Evolutionary conservation across 2,113 vertebrate species (phyloP).

Genomic region (Motacilla alba): DNA sequence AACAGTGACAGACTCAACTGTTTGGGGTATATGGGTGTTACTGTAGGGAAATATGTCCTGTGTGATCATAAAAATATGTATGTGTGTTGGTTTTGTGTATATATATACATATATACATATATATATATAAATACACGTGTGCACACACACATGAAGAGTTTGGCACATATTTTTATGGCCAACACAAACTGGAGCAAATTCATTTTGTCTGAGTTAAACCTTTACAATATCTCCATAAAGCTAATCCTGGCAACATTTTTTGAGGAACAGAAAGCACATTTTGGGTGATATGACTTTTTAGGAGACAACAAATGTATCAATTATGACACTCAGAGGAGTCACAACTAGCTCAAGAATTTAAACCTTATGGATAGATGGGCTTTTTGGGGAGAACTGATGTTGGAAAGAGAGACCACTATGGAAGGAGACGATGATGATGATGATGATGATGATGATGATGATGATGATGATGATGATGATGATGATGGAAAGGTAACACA

Average conservation of each 20-base stretch:
- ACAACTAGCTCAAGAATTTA: background rate
- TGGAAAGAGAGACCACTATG: background rate
- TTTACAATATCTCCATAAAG: background rate
- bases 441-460: background rate
- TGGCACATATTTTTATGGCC: background rate
- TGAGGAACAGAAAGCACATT: background rate
- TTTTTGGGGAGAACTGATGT: background rate
- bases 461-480: background rate
- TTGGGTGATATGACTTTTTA: background rate
- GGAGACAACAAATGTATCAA: background rate
- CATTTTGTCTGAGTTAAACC: background rate
- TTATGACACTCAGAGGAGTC: background rate
- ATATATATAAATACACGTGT: background rate
- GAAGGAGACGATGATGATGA: background rate
- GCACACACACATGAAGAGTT: fast-evolving
- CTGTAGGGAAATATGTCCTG: background rate
- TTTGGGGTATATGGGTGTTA: background rate
- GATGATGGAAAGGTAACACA: background rate
- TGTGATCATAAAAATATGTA: background rate
- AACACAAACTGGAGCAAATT: background rate
- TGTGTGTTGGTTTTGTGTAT: background rate
- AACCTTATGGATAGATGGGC: background rate
- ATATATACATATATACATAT: background rate
- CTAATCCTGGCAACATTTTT: background rate
- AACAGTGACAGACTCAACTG: background rate